phyloP scores from a whole-genome alignment of 2,888 invertebrate genomes.

The Cryptus armator region DNA sequence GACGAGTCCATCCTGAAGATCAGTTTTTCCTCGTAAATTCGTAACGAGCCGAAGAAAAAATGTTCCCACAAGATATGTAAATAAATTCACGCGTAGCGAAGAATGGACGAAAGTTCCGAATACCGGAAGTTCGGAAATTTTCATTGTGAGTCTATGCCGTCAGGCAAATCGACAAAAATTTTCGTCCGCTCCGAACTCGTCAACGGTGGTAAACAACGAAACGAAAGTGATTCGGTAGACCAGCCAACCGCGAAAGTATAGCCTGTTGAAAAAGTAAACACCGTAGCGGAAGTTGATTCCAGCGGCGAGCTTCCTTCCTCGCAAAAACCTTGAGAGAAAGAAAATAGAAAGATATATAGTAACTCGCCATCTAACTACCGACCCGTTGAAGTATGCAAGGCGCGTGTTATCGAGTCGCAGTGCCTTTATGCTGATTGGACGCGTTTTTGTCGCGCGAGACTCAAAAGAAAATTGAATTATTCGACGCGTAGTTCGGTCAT shows the following conservation, averaged over 20 bases:
- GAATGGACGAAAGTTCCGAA: background rate
- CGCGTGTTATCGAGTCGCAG: background rate
- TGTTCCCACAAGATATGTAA: background rate
- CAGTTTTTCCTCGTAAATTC: conserved; percentile 19
- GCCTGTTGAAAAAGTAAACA: conserved; percentile 43
- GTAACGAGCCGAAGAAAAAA: background rate
- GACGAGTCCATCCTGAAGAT: conserved; percentile 66
- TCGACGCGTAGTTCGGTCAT: conserved; percentile 13
- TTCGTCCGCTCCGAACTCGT: background rate
- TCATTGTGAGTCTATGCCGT: background rate
- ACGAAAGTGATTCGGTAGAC: conserved; percentile 69
- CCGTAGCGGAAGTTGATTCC: conserved; percentile 53
- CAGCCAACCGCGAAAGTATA: conserved; percentile 67
- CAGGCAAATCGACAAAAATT: conserved; percentile 13
- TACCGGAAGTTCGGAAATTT: background rate
- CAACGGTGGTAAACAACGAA: conserved; percentile 49
- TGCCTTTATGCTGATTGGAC: conserved; percentile 18
- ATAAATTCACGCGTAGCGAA: background rate
- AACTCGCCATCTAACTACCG: background rate
- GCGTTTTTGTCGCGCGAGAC: background rate
- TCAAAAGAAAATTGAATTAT: conserved; percentile 34
- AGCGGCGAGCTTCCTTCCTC: conserved; percentile 51
- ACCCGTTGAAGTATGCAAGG: background rate
- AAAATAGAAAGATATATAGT: background rate
- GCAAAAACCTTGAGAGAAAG: conserved; percentile 30